These are phyloP conservation scores for Lipotes vexillifer DNA, from an alignment of 2,113 vertebrate species.

Conservation along the genomic window DNA sequence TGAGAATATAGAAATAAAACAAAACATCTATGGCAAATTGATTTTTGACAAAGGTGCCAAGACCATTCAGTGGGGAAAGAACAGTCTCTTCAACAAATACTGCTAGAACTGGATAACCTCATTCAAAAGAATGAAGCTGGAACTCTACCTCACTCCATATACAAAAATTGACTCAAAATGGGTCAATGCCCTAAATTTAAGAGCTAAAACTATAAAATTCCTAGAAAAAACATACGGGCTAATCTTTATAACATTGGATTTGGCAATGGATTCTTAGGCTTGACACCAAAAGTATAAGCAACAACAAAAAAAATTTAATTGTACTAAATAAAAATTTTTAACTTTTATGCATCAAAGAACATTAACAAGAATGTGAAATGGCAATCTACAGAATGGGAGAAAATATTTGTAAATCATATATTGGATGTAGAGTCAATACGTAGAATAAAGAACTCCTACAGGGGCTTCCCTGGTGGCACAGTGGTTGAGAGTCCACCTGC, in stretches of 20 bases:
- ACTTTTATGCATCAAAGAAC: neutral
- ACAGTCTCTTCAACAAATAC: neutral
- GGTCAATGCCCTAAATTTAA: neutral
- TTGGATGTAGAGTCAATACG: neutral
- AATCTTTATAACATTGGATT: neutral
- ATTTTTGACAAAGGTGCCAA: neutral
- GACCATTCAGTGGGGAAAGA: neutral
- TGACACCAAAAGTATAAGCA: neutral
- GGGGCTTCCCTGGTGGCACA: too few species aligned
- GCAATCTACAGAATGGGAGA: neutral
- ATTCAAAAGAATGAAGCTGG: neutral
- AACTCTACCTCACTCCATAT: neutral
- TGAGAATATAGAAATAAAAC: constrained; percentile 4
- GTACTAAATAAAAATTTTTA: neutral
- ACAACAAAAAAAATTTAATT: neutral
- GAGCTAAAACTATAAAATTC: neutral
- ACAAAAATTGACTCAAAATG: neutral
- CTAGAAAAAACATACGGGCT: neutral
- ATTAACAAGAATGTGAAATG: neutral
- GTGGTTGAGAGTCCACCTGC: too few species aligned
- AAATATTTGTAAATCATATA: neutral
- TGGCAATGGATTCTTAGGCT: neutral
- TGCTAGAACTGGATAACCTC: neutral
- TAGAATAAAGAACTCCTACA: neutral
- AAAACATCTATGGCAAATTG: neutral